Conservation (phyloP, 1,140 invertebrate species). For the Matsumurasca onukii region DNA sequence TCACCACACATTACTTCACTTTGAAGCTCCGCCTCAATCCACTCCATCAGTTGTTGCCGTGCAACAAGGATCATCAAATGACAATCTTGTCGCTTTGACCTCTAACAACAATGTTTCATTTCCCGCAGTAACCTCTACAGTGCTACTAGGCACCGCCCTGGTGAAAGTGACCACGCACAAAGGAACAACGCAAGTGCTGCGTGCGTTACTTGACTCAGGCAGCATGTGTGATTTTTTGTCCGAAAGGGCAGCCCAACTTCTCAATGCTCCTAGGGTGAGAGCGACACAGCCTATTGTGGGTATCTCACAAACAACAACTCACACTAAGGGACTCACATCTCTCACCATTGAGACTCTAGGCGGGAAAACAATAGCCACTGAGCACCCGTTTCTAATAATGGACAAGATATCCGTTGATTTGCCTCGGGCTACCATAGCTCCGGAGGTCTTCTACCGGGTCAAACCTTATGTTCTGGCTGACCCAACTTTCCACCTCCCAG, state of each 20-base stretch:
- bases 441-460: neutral
- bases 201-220: neutral
- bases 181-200: neutral
- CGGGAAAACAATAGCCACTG: neutral
- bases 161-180: neutral
- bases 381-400: neutral
- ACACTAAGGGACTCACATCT: neutral
- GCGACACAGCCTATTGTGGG: neutral
- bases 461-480: constrained; percentile 8
- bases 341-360: neutral
- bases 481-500: neutral
- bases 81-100: neutral
- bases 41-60: neutral
- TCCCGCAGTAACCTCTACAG: neutral
- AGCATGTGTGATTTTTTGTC: constrained; percentile 3
- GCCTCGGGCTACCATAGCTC: neutral
- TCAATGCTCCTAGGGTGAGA: neutral
- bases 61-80: neutral
- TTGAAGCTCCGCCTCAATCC: neutral
- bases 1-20: neutral
- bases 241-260: neutral
- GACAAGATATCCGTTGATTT: neutral
- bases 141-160: neutral
- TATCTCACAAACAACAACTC: neutral
- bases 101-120: neutral